Base-by-base conservation (phyloP, 1,140 invertebrate genomes). In the Hydropsyche tenuis region DNA sequence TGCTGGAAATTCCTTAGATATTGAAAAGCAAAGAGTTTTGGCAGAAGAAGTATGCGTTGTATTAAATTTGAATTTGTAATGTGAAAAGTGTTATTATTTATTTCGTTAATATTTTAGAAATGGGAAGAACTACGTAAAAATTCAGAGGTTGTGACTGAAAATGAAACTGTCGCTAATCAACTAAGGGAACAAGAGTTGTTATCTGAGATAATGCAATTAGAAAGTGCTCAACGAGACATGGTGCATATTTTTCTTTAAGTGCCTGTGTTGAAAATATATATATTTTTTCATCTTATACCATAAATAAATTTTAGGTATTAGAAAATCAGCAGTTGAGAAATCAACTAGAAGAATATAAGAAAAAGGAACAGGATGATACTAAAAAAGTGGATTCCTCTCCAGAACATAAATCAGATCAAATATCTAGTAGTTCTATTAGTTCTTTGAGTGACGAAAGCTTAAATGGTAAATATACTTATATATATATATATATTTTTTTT, bases 171-270 rank as follows among this genome's bases (percentile, higher is more conserved):
- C 9, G 82, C 82, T 1, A 80, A 85, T 71, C 85, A 87, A 78
- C 79, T 85, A 22, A 77, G 84, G 11, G 86, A 88, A 64, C 86
- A 86, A 75, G 84, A 87, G 77, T 81, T 89, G 71, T 79, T 86
- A 46, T 87, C 86, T 23, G 85, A 86, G 72, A 83, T 89, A 14
- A 84, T 88, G 79, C 85, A 88, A 77, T 79, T 90, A 12, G 88
- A 89, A 80, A 86, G 84, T 78, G 85, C 86, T 53, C 85, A 87
- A 65, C 83, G 83, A 62, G 86, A 88, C 73, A 86, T 86, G 84
- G 87, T 88, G 73, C 82, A 37, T 45, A 30, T 48, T 20, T 42
- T 45, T 62, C n/a, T n/a, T n/a, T n/a, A n/a, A n/a, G n/a, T n/a
- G n/a, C n/a, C n/a, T n/a, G n/a, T n/a, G n/a, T n/a, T n/a, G n/a